Conservation (phyloP, 64 coral and sea anemone species). For the Astreopora myriophthalma region DNA sequence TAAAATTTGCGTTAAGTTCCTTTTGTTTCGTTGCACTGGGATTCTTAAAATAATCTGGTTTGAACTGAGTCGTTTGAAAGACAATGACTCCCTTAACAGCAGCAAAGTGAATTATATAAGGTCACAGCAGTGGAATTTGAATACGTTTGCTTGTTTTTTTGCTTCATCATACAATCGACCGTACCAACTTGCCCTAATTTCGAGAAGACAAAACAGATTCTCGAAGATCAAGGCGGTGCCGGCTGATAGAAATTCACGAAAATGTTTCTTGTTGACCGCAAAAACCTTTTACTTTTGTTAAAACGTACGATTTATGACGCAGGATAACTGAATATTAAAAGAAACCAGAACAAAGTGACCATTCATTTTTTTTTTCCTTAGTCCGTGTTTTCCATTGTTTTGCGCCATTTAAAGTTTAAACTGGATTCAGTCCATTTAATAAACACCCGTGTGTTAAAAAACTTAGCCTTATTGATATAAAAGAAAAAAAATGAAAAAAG, state of each 20-base stretch:
- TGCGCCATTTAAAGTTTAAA: conserved; percentile 33
- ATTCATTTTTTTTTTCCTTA: conserved; percentile 5
- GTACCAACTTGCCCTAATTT: neutral
- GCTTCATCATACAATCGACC: neutral
- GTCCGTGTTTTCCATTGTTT: neutral
- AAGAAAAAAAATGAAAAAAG: neutral
- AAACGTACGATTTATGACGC: neutral
- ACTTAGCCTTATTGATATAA: no score
- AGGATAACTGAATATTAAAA: neutral
- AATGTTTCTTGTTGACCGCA: neutral
- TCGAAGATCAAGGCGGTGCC: neutral
- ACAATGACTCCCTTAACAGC: neutral
- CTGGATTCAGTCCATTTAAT: neutral
- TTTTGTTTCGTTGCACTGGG: neutral
- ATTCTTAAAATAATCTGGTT: neutral
- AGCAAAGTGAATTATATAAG: conserved; percentile 9
- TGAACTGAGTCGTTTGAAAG: neutral
- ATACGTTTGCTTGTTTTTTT: neutral
- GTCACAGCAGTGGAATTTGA: conserved; percentile 18
- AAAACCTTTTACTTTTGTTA: neutral
- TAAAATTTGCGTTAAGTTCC: conserved; percentile 53
- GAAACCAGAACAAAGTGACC: conserved; percentile 9
- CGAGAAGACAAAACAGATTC: conserved; percentile 14
- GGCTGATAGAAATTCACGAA: neutral
- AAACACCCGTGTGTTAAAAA: no score